Percentiles rank a stretch among this genome's conserved stretches.
phyloP scores from a whole-genome alignment of 2,113 vertebrate species.

The Lethenteron camtschaticum region DNA sequence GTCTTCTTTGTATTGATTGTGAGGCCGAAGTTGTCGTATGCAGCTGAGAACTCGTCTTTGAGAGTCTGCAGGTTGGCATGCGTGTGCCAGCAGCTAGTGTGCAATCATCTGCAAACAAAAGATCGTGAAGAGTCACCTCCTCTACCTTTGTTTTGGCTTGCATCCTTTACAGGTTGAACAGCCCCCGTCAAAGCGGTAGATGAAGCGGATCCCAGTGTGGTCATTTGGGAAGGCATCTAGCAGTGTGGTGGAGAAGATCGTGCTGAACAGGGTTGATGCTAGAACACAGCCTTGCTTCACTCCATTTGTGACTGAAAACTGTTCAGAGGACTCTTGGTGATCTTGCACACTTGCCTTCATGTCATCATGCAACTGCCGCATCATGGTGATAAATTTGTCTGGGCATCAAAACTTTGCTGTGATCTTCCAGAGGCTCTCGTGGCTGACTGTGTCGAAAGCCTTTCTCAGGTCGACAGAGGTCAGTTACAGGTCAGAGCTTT shows the following conservation, averaged over 20 bases:
- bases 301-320: not conserved
- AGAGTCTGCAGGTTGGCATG: not conserved
- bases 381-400: not conserved
- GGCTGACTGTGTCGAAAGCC: not conserved
- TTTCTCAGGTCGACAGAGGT: not conserved
- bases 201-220: not conserved
- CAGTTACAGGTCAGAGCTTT: not conserved
- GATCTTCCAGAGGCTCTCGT: not conserved
- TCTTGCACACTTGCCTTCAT: not conserved
- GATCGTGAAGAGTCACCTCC: not conserved
- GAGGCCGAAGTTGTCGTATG: not conserved
- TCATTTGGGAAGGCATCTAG: not conserved
- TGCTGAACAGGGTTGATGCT: not conserved
- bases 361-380: not conserved
- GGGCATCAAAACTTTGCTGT: not conserved
- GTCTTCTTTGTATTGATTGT: not conserved
- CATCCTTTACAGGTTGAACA: not conserved
- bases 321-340: too few species aligned
- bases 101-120: not conserved
- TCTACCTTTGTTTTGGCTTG: not conserved
- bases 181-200: not conserved
- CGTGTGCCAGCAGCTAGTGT: not conserved
- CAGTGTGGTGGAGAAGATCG: not conserved
- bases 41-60: not conserved
- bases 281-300: not conserved